Percentiles rank a stretch among this genome's conserved stretches.
Conservation (phyloP, 2,113 vertebrate genomes). For the Conger conger region DNA sequence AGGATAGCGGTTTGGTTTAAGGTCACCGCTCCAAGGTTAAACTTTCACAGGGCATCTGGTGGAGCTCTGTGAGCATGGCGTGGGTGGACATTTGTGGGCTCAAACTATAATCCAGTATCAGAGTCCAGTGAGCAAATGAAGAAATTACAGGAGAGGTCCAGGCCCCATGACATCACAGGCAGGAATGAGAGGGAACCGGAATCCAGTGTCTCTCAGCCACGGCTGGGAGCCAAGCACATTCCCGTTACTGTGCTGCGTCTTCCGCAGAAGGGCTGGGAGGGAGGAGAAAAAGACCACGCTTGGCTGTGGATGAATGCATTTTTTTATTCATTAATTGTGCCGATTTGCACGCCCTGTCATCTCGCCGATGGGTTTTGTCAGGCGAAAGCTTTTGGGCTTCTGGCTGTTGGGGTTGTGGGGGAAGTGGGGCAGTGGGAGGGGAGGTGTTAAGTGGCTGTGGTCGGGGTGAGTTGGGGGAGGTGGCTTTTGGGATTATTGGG, state of each 20-base stretch:
- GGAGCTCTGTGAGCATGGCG: background rate
- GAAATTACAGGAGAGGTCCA: constrained; percentile 24
- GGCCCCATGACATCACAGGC: constrained; percentile 13
- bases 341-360: constrained; percentile 25
- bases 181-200: background rate
- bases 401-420: constrained; percentile 4
- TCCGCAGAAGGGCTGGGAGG: constrained; percentile 29
- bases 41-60: background rate
- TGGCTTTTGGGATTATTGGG: background rate
- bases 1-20: background rate
- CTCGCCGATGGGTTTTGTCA: constrained; percentile 14
- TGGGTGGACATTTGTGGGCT: background rate
- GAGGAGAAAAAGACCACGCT: constrained; percentile 24
- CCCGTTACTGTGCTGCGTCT: background rate
- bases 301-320: constrained; percentile 31
- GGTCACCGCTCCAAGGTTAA: background rate
- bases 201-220: constrained; percentile 4
- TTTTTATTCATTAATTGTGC: constrained; percentile 18
- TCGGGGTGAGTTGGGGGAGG: background rate
- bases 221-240: constrained; percentile 26
- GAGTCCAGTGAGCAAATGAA: constrained; percentile 26
- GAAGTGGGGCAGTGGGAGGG: constrained; percentile 8
- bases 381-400: background rate
- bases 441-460: background rate
- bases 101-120: constrained; percentile 24